Evolutionary conservation across 2,888 invertebrate species (phyloP).

Genomic region (Eupithecia dodoneata): DNA sequence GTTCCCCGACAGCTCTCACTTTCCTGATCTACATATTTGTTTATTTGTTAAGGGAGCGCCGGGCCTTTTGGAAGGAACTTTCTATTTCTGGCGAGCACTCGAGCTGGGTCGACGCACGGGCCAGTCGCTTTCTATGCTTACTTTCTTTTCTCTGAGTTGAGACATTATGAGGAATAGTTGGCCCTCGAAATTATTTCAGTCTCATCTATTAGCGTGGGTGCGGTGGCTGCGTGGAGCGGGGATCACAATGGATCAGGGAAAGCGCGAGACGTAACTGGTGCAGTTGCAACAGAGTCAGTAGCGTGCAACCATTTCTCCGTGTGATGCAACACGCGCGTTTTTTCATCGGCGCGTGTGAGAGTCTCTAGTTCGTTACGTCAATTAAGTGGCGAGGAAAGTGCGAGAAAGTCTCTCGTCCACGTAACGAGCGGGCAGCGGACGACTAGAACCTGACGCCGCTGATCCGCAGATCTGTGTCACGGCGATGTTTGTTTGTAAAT

Average conservation of each 20-base stretch:
- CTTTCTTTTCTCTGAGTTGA: slow-evolving; percentile 79
- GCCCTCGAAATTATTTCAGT: slow-evolving; percentile 60
- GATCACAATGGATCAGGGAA: slow-evolving; percentile 75
- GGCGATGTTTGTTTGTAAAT: slow-evolving; percentile 79
- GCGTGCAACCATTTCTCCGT: slow-evolving; percentile 82
- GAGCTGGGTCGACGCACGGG: slow-evolving; percentile 77
- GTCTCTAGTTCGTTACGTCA: slow-evolving; percentile 81
- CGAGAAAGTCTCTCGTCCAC: slow-evolving; percentile 77
- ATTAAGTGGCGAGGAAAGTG: slow-evolving; percentile 80
- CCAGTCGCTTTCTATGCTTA: slow-evolving; percentile 80
- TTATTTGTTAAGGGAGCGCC: slow-evolving; percentile 80
- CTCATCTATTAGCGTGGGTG: slow-evolving; percentile 59
- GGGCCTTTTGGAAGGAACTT: slow-evolving; percentile 77
- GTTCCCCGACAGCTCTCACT: slow-evolving; percentile 76
- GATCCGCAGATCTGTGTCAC: slow-evolving; percentile 70
- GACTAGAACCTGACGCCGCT: slow-evolving; percentile 57
- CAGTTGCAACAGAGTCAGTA: slow-evolving; percentile 74
- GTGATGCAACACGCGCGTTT: slow-evolving; percentile 80
- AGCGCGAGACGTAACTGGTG: slow-evolving; percentile 73
- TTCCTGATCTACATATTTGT: slow-evolving; percentile 74
- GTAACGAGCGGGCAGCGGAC: slow-evolving; percentile 60
- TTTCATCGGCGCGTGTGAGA: slow-evolving; percentile 77
- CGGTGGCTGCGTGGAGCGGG: slow-evolving; percentile 47
- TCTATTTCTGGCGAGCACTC: slow-evolving; percentile 81
- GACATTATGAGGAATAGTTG: slow-evolving; percentile 47